These are phyloP conservation scores for Calephelis perditalis DNA, from an alignment of 2,888 invertebrate species.

Conservation along the genomic window DNA sequence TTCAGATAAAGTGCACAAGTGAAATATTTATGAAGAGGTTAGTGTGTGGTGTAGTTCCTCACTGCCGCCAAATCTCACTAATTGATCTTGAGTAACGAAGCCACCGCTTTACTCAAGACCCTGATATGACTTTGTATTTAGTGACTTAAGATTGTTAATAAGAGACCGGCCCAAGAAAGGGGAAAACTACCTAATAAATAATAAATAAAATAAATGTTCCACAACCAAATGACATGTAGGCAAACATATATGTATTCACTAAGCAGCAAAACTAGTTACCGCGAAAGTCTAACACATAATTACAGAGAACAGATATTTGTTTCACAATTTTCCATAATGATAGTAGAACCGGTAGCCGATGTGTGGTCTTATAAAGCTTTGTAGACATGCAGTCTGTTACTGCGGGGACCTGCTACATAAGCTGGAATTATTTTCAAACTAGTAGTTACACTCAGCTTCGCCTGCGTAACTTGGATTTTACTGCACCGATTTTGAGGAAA, in stretches of 20 bases:
- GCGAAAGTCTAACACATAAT: conserved; percentile 12
- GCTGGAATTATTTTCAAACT: conserved; percentile 25
- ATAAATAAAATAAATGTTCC: not conserved
- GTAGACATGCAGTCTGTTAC: conserved; percentile 49
- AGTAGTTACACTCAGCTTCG: no score
- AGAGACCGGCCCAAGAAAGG: no score
- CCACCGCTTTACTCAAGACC: no score
- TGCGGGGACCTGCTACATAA: conserved; percentile 30
- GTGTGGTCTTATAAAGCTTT: conserved; percentile 24
- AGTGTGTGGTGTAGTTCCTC: no score
- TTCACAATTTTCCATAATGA: conserved; percentile 18
- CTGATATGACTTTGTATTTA: no score
- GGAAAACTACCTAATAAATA: not conserved
- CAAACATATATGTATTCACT: conserved; percentile 14
- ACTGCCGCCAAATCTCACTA: no score
- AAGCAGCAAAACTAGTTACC: conserved; percentile 7
- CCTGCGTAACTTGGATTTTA: no score
- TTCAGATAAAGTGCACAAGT: no score
- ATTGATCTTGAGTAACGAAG: no score
- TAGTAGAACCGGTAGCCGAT: conserved; percentile 19
- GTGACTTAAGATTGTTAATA: no score
- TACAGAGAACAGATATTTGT: conserved; percentile 17
- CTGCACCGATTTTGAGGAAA: no score
- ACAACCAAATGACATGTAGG: not conserved
- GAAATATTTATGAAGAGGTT: no score